phyloP scores from a whole-genome alignment of 53 echinoderm and acorn worm genomes.

The Holothuria scabra region DNA sequence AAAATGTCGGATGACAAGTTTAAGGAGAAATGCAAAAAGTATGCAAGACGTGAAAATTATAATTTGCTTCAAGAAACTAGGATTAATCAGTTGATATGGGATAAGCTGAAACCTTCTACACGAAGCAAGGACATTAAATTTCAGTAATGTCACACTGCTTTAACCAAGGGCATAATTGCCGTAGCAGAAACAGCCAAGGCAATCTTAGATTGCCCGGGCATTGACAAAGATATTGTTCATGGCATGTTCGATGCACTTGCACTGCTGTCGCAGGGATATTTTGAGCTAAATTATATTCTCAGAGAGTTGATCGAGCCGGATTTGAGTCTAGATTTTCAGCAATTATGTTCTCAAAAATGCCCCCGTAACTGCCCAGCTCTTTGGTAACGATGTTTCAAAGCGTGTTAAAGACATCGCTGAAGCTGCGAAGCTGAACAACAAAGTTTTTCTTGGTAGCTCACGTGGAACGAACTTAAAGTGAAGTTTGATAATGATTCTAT shows the following conservation, averaged over 20 bases:
- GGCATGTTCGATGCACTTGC: slow-evolving; percentile 25
- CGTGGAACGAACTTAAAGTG: too few relatives aligned
- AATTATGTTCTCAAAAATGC: slow-evolving; percentile 39
- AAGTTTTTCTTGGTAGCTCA: neutral
- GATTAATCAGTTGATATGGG: neutral
- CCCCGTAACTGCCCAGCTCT: slow-evolving; percentile 36
- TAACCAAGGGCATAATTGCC: slow-evolving; percentile 18
- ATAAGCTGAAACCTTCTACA: slow-evolving; percentile 19
- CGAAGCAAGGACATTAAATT: slow-evolving; percentile 19
- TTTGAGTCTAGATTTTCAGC: slow-evolving; percentile 13
- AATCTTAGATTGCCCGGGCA: neutral
- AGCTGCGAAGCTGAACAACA: neutral
- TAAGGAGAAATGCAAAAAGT: neutral
- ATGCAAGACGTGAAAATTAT: slow-evolving; percentile 10
- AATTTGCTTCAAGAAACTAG: slow-evolving; percentile 15
- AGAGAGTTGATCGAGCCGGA: slow-evolving; percentile 45
- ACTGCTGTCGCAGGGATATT: slow-evolving; percentile 29
- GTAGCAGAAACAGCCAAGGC: neutral
- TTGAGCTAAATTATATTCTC: slow-evolving; percentile 11
- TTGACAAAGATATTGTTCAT: neutral
- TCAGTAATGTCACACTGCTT: slow-evolving; percentile 20
- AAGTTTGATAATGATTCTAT: too few relatives aligned
- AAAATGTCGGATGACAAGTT: too few relatives aligned
- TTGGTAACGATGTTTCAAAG: slow-evolving; percentile 22
- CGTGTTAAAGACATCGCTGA: slow-evolving; percentile 8